phyloP scores from a whole-genome alignment of 2,888 invertebrate genomes.

The Seira sanloemensis region DNA sequence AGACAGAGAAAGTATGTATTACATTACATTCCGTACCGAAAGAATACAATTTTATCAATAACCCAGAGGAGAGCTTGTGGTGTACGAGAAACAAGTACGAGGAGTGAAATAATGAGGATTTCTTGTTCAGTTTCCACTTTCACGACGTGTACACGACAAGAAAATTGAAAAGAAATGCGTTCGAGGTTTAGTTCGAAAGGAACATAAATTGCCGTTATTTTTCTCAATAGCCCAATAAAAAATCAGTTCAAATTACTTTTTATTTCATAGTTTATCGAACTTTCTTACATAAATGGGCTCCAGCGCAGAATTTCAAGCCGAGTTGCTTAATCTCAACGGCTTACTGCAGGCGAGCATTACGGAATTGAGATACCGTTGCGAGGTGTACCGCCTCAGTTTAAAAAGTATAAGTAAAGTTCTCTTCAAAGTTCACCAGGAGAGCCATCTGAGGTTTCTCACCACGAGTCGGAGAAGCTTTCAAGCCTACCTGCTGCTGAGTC shows the following conservation, averaged over 20 bases:
- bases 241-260: not conserved
- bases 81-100: no score
- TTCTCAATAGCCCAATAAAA: not conserved
- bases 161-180: not conserved
- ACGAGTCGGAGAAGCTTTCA: conserved; percentile 47
- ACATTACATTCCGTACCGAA: not conserved
- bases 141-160: not conserved
- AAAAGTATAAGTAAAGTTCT: conserved; percentile 60
- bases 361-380: conserved; percentile 61
- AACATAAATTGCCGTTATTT: not conserved
- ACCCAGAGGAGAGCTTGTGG: no score
- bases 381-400: conserved; percentile 65
- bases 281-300: not conserved
- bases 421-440: conserved; percentile 40
- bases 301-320: conserved; percentile 40
- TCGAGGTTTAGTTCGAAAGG: no score
- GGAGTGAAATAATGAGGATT: not conserved
- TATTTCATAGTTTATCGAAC: not conserved
- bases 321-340: conserved; percentile 58
- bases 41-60: no score
- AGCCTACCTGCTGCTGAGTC: conserved; percentile 54
- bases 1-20: not conserved
- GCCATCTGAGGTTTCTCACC: conserved; percentile 34
- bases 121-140: not conserved
- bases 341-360: conserved; percentile 49